A percentile compares a stretch with the other conserved stretches of the same genome.
Evolutionary conservation across 2,797 vertebrate genomes (phyloP).

Genomic region (Alectoris magna): DNA sequence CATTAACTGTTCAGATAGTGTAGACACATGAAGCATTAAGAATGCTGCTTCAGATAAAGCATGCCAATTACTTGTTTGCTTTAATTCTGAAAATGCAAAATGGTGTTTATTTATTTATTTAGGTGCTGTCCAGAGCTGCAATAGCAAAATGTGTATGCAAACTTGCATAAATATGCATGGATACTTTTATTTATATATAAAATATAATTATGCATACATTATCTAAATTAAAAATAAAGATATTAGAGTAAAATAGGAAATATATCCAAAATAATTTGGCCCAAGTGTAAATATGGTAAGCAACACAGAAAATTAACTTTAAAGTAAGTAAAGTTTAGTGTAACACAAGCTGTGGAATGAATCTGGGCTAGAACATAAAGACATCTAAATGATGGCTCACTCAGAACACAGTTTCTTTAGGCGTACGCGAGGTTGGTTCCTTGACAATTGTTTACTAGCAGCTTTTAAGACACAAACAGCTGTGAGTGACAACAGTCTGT

Average conservation of each 20-base stretch:
- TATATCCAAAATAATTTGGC: not conserved
- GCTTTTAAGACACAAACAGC: slow-evolving; percentile 72
- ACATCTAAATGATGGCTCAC: slow-evolving; percentile 66
- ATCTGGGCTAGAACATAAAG: slow-evolving; percentile 73
- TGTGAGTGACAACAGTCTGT: slow-evolving; percentile 75
- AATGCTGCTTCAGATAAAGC: not conserved
- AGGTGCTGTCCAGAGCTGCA: not conserved
- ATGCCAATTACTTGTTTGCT: not conserved
- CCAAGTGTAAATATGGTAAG: not conserved
- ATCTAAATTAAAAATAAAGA: not conserved
- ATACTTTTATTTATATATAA: not conserved
- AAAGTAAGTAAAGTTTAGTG: slow-evolving; percentile 55
- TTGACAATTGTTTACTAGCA: slow-evolving; percentile 73
- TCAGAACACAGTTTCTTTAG: slow-evolving; percentile 58
- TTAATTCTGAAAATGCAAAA: not conserved
- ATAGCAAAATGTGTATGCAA: not conserved
- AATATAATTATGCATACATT: not conserved
- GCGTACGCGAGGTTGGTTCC: slow-evolving; percentile 57
- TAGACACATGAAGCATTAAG: not conserved
- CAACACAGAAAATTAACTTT: slow-evolving; percentile 50
- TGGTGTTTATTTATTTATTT: not conserved
- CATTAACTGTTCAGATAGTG: not conserved
- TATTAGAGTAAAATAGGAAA: not conserved
- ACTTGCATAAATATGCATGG: not conserved
- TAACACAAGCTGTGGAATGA: slow-evolving; percentile 64